A percentile compares a stretch with the other conserved stretches of the same genome.
Conservation (phyloP, 1,140 invertebrate genomes). For the Papilio helenus region DNA sequence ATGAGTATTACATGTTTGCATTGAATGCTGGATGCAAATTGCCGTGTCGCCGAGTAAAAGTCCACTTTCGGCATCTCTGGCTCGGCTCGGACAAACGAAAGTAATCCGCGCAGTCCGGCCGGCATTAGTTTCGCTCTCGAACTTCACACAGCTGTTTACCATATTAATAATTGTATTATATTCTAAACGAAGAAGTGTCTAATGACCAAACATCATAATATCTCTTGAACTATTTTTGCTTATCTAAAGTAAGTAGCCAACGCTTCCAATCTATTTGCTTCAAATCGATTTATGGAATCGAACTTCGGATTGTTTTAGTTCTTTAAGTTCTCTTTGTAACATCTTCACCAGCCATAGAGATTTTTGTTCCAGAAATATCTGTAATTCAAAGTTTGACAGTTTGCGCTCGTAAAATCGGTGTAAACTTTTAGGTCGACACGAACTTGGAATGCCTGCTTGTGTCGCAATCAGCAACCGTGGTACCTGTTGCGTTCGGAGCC, state of each 20-base stretch:
- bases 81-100: constrained; percentile 73
- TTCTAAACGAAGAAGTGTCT: not conserved
- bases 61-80: constrained; percentile 71
- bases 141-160: constrained; percentile 43
- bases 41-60: constrained; percentile 72
- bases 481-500: constrained; percentile 30
- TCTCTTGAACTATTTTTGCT: not conserved
- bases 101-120: constrained; percentile 65
- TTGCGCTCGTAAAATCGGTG: constrained; percentile 22
- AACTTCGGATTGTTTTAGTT: not conserved
- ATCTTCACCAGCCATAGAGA: constrained; percentile 24
- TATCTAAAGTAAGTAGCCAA: not conserved
- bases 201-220: not conserved
- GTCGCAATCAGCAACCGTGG: constrained; percentile 13
- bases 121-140: constrained; percentile 75
- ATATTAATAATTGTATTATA: constrained; percentile 22
- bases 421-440: constrained; percentile 26
- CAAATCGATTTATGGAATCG: not conserved
- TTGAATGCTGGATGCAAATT: constrained; percentile 39
- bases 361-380: not conserved
- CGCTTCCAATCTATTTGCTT: not conserved
- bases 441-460: constrained; percentile 30
- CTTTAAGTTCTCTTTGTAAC: not conserved
- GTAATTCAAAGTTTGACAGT: not conserved
- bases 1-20: constrained; percentile 24